A percentile compares a stretch with the other conserved stretches of the same genome.
These are phyloP conservation scores for Carollia perspicillata DNA, from an alignment of 2,113 vertebrate species.

Conservation along the genomic window DNA sequence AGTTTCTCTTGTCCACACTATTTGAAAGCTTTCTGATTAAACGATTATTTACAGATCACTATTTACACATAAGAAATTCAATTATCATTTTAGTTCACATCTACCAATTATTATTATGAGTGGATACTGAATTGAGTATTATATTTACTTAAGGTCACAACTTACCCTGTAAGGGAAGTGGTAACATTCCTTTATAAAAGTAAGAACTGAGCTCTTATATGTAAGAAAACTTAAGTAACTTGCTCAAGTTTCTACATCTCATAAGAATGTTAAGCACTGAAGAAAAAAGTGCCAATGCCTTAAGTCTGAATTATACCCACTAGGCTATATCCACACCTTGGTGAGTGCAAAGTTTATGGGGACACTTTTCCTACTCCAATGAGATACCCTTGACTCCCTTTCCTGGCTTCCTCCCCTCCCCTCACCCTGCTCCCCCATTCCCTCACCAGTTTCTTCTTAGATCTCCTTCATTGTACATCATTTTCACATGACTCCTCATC, in stretches of 20 bases:
- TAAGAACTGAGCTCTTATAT: background rate
- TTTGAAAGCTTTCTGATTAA: background rate
- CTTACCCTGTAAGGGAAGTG: background rate
- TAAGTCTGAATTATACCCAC: background rate
- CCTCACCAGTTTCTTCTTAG: background rate
- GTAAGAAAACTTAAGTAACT: background rate
- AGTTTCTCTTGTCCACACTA: background rate
- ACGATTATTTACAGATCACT: background rate
- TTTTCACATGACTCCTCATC: fast-evolving
- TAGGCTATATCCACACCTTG: background rate
- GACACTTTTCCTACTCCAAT: background rate
- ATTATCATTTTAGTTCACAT: background rate
- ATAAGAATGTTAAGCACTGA: background rate
- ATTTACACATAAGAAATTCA: background rate
- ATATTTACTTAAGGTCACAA: background rate
- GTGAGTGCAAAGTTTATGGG: background rate
- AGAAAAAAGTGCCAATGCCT: background rate
- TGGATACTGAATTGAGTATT: background rate
- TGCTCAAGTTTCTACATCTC: background rate
- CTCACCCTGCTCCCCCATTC: background rate
- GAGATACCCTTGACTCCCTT: no score
- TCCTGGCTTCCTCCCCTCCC: background rate
- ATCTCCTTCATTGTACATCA: background rate
- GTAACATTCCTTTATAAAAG: background rate
- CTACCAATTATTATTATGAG: background rate